Evolutionary conservation across 2,888 invertebrate species (phyloP).

Genomic region (Microctonus hyperodae): DNA sequence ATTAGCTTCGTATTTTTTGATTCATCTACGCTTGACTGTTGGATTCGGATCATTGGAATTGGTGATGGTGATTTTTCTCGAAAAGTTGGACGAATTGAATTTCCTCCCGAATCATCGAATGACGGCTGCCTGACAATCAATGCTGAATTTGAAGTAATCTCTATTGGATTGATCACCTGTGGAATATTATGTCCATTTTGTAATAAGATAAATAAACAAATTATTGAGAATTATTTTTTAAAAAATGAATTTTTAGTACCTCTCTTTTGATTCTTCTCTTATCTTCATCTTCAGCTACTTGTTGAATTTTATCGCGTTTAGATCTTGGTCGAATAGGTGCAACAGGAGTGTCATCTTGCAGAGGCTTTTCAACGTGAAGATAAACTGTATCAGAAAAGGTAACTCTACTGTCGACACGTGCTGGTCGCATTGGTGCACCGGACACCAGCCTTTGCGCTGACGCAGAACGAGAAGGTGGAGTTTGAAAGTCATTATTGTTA

Average conservation of each 20-base stretch:
- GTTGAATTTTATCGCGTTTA: constrained; percentile 35
- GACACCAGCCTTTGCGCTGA: constrained; percentile 51
- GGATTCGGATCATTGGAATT: constrained; percentile 37
- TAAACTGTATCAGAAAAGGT: constrained; percentile 54
- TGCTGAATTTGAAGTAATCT: constrained; percentile 31
- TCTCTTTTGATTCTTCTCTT: constrained; percentile 30
- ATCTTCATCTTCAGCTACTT: constrained; percentile 20
- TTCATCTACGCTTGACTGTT: constrained; percentile 18
- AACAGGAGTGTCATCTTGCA: constrained; percentile 35
- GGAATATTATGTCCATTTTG: too few relatives aligned
- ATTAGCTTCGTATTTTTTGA: constrained; percentile 15
- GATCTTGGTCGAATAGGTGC: constrained; percentile 45
- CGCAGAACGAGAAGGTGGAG: constrained; percentile 48
- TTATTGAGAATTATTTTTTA: too few relatives aligned
- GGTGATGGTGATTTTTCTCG: constrained; percentile 49
- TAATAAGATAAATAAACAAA: too few relatives aligned
- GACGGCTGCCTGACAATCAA: constrained; percentile 39
- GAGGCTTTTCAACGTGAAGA: constrained; percentile 42
- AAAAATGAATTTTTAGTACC: constrained; percentile 21
- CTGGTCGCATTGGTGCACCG: constrained; percentile 42
- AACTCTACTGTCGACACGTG: constrained; percentile 57
- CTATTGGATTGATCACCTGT: constrained; percentile 22
- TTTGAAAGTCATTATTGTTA: constrained; percentile 37
- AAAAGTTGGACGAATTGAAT: constrained; percentile 20
- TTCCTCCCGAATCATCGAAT: constrained; percentile 43